A percentile compares a stretch with the other conserved stretches of the same genome.
These are phyloP conservation scores for Sphaerophoria taeniata DNA, from an alignment of 2,888 invertebrate genomes.

Conservation along the genomic window DNA sequence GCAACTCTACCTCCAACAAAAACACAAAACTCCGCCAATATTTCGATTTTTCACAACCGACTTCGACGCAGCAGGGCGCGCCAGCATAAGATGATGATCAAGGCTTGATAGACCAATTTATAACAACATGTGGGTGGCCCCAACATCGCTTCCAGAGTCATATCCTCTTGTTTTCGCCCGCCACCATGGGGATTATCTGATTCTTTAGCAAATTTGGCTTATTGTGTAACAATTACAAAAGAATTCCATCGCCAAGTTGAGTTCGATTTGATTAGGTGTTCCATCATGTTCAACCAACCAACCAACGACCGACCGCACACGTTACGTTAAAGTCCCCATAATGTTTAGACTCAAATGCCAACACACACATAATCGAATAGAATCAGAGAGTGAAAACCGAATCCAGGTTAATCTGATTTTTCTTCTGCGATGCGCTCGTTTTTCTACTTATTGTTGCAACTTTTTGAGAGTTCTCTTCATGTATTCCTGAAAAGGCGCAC, in stretches of 20 bases:
- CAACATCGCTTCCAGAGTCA: constrained; percentile 11
- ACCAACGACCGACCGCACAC: too few species aligned
- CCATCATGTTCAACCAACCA: too few species aligned
- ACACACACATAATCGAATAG: constrained; percentile 35
- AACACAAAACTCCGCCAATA: constrained; percentile 22
- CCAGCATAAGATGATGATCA: constrained; percentile 53
- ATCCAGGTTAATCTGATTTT: constrained; percentile 71
- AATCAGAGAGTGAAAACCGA: too few species aligned
- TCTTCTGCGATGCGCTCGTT: neutral
- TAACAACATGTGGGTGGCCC: constrained; percentile 71
- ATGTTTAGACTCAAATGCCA: constrained; percentile 6
- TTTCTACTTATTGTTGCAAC: neutral
- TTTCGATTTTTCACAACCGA: constrained; percentile 17
- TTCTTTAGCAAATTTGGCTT: constrained; percentile 71
- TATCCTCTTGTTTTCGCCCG: constrained; percentile 34
- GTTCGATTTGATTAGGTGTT: constrained; percentile 1
- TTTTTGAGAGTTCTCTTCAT: constrained; percentile 28
- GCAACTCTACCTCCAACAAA: constrained; percentile 19
- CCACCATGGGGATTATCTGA: constrained; percentile 68
- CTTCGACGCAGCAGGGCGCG: too few species aligned
- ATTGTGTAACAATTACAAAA: constrained; percentile 64
- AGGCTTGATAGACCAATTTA: constrained; percentile 71
- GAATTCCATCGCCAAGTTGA: constrained; percentile 22
- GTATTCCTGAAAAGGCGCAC: constrained; percentile 20
- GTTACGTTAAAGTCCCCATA: constrained; percentile 20